Base-by-base conservation (phyloP, 2,888 invertebrate species). In the Octodonta nipae region DNA sequence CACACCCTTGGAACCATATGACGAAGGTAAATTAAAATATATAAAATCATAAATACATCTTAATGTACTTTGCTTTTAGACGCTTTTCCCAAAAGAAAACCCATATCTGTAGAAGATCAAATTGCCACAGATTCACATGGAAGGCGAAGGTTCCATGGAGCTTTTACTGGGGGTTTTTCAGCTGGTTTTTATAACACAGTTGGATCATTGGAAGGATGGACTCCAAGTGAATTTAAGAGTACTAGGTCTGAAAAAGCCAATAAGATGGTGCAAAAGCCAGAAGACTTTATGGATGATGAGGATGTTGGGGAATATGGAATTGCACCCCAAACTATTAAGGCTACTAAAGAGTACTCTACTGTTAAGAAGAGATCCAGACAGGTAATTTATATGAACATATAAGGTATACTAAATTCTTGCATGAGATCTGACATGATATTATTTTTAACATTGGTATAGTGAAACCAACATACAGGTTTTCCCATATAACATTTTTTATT, bases 271-370 rank as follows among this genome's bases (percentile, higher is more conserved):
- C 84, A 83, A 56, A 71, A 68, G 42, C 85, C 92, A 0, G 83
- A 89, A 58, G 93, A 96, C 64, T 98, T 85, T 53, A 98, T 98
- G 98, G 98, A 98, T 58, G 87, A 88, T 7, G 98, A 98, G 60
- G 96, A 98, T 60, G 70, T 87, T 13, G 78, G 87, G 2, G 87
- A 91, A 56, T 87, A 85, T 65, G 98, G 96, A 11, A 92, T 98
- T 46, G 93, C 96, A 0, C 93, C 93, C 0, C 78, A 82, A 41
- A 73, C 75, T 1, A 68, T 96, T 37, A 74, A 79, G 49, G 80
- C 91, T 0, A 82, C 80, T 2, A 72, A 72, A 8, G 81, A 87
- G 44, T 96, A 85, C 58, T 68, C 70, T 14, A 55, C 49, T 47
- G 60, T 47, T 41, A 68, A 68, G 38, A 50, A 62, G 38, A 70